A percentile compares a stretch with the other conserved stretches of the same genome.
Conservation (phyloP, 1,140 invertebrate species). For the Nomia melanderi region DNA sequence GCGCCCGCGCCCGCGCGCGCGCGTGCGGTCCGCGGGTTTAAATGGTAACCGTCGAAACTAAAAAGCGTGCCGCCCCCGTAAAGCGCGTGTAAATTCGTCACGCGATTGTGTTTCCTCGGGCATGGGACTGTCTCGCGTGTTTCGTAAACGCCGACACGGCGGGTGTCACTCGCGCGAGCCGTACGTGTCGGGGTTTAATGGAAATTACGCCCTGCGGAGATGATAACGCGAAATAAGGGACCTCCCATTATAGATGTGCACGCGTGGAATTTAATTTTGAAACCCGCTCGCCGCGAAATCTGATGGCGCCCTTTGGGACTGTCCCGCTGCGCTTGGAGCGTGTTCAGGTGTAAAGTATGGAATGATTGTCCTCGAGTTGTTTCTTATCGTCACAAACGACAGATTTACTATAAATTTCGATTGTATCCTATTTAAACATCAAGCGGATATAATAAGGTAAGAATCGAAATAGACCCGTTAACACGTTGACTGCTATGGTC, state of each 20-base stretch:
- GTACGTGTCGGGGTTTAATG: not conserved
- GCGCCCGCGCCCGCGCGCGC: not conserved
- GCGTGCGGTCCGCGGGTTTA: not conserved
- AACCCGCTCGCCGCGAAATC: no score
- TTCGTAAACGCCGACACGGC: conserved; percentile 1
- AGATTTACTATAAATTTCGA: no score
- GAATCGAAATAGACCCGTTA: no score
- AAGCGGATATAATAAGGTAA: no score
- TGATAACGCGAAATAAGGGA: not conserved
- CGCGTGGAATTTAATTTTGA: no score
- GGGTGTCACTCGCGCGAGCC: not conserved
- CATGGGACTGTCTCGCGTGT: conserved; percentile 9
- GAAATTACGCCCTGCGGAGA: not conserved
- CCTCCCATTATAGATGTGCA: not conserved
- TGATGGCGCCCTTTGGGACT: no score
- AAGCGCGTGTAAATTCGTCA: conserved; percentile 5
- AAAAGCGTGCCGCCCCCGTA: not conserved
- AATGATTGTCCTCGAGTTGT: no score
- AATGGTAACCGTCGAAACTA: not conserved
- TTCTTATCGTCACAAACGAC: no score
- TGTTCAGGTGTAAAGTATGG: no score
- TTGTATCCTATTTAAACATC: no score
- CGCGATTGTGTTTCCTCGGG: not conserved
- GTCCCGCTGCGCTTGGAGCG: no score
- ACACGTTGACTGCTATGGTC: no score